Evolutionary conservation across 2,113 vertebrate genomes (phyloP), one percentile per base, ranked within the genome.

Genomic region (Lanius collurio): DNA sequence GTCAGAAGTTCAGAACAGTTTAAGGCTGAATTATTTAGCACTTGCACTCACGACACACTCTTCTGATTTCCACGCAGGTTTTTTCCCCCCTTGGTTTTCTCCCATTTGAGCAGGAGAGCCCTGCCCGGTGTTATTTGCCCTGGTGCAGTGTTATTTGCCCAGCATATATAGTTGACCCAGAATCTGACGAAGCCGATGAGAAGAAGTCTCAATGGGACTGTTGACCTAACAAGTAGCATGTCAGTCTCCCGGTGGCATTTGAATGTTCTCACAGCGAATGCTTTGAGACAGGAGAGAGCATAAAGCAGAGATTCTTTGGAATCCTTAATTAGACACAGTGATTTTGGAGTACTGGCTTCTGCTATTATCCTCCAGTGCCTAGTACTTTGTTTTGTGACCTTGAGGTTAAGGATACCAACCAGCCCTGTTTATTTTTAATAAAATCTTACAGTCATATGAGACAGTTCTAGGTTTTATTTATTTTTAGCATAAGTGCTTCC

Each of bases 1-100:
- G 96, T 97, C 90, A 93, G 87, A 84, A 96, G 95, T 97, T 96
- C 95, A 96, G 50, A 67, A 56, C 64, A 33, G 87, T 91, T 95
- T 35, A 71, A 85, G 92, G 49, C 88, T 97, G 92, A 97, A 96
- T 97, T 96, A 97, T 96, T 97, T 93, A 95, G 89, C 77, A 90
- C 82, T 33, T 27, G 5, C 87, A 46, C 37, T 39, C 69, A 80
- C 1, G 10, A 49, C 87, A 78, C 30, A 19, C 73, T 60, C 55
- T 59, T 81, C 69, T 27, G 10, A 90, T 94, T 93, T 88, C 55
- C 65, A 60, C 8, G 1, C 79, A 28, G n/a, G 6, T 1, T 30
- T 39, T 64, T n/a, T 11, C 2, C 2, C 17, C 7, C 30, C 10
- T 50, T 33, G 10, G 27, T 88, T 92, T 83, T 65, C 71, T 92